Conservation (phyloP, 2,888 invertebrate species). For the Neoitamus cyanurus region DNA sequence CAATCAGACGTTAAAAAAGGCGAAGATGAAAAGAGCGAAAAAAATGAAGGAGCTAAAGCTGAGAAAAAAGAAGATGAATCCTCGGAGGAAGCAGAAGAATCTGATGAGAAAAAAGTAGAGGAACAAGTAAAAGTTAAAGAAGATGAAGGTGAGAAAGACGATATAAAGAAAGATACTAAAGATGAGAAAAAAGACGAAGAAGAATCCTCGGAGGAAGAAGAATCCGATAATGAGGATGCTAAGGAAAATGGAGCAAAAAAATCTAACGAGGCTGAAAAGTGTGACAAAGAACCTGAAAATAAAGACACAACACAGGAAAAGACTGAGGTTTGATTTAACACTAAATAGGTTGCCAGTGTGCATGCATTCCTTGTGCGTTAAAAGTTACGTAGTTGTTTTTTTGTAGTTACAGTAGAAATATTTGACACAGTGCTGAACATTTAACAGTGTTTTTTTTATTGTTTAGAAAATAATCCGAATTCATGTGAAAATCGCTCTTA, state of each 20-base stretch:
- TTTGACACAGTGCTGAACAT: background rate
- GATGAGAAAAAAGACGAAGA: background rate
- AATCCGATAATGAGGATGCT: slow-evolving; percentile 34
- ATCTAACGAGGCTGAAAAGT: slow-evolving; percentile 40
- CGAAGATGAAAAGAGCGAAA: slow-evolving; percentile 51
- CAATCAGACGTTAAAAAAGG: slow-evolving; percentile 59
- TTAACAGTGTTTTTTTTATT: slow-evolving; percentile 1
- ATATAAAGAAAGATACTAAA: slow-evolving; percentile 47
- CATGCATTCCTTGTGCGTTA: background rate
- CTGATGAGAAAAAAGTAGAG: slow-evolving; percentile 52
- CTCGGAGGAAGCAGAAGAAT: too few relatives aligned
- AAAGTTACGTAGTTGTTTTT: background rate
- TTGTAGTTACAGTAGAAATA: background rate
- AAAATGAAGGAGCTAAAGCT: slow-evolving; percentile 44
- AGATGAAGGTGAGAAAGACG: slow-evolving; percentile 48
- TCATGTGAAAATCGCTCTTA: slow-evolving; percentile 30
- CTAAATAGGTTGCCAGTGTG: background rate
- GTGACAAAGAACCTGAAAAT: slow-evolving; percentile 21
- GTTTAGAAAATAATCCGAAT: slow-evolving; percentile 28
- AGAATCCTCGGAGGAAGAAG: slow-evolving; percentile 26
- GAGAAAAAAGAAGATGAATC: slow-evolving; percentile 52
- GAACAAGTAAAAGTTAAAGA: slow-evolving; percentile 52
- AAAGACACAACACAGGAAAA: slow-evolving; percentile 47
- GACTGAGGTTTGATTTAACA: slow-evolving; percentile 50
- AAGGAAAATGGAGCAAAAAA: slow-evolving; percentile 3